Evolutionary conservation across 2,888 invertebrate genomes (phyloP).

Genomic region (Deilephila porcellus): DNA sequence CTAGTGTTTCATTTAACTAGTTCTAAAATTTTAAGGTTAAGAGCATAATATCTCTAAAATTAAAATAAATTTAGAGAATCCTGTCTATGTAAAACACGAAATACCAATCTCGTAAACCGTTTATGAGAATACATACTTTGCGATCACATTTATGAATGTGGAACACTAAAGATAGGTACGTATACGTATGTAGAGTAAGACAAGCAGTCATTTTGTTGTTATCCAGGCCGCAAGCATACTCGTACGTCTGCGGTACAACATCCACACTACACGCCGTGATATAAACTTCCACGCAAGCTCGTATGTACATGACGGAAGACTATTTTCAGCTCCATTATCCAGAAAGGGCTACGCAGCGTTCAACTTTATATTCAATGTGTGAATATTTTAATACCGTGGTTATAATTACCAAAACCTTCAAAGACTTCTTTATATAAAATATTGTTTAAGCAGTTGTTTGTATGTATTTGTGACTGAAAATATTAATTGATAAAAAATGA

Average conservation of each 20-base stretch:
- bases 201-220: slow-evolving; percentile 5
- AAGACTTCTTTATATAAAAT: neutral
- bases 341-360: slow-evolving; percentile 74
- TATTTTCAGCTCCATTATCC: slow-evolving; percentile 80
- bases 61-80: too few species aligned
- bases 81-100: too few species aligned
- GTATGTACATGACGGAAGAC: slow-evolving; percentile 67
- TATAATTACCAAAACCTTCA: neutral
- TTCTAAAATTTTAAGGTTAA: too few species aligned
- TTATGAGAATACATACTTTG: neutral
- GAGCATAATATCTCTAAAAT: too few species aligned
- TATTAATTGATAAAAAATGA: neutral
- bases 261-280: slow-evolving; percentile 26
- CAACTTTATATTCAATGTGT: slow-evolving; percentile 74
- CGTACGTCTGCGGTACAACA: slow-evolving; percentile 17
- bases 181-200: neutral
- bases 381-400: slow-evolving; percentile 35
- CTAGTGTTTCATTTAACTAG: too few species aligned
- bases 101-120: neutral
- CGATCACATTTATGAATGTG: neutral
- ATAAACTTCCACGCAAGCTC: slow-evolving; percentile 50
- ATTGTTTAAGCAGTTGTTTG: neutral
- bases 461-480: neutral
- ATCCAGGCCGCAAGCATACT: neutral
- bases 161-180: neutral